A percentile compares a stretch with the other conserved stretches of the same genome.
phyloP scores from a whole-genome alignment of 2,797 vertebrate genomes.

The Alcedo atthis region DNA sequence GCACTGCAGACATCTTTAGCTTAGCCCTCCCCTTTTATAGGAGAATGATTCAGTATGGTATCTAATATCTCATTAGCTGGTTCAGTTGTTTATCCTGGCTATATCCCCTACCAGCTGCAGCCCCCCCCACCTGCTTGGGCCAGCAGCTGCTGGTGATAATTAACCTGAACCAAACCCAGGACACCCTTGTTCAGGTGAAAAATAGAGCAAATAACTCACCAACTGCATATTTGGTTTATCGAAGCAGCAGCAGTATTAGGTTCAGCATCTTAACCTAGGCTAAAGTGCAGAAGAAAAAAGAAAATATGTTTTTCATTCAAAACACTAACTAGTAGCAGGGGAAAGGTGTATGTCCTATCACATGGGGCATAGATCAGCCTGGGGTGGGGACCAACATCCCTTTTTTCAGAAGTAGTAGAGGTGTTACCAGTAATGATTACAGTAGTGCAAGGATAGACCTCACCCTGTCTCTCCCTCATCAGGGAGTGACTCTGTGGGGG shows the following conservation, averaged over 20 bases:
- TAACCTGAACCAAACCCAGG: too few relatives aligned
- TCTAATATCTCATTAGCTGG: too few relatives aligned
- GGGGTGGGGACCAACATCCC: not conserved
- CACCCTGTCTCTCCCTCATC: not conserved
- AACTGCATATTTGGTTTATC: rapidly evolving
- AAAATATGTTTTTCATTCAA: not conserved
- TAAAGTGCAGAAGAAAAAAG: not conserved
- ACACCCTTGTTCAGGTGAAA: not conserved
- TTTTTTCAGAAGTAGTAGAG: not conserved
- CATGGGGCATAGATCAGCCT: not conserved
- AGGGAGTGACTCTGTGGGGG: not conserved
- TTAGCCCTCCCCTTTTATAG: too few relatives aligned
- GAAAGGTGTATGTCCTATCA: not conserved
- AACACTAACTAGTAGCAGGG: not conserved
- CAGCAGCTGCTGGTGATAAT: too few relatives aligned
- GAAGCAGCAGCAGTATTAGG: not conserved
- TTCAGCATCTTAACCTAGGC: not conserved
- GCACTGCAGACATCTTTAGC: too few relatives aligned
- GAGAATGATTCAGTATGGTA: too few relatives aligned
- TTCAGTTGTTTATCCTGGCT: too few relatives aligned
- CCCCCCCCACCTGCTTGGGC: too few relatives aligned
- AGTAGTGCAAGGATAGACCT: not conserved
- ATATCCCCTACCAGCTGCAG: too few relatives aligned
- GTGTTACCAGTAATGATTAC: not conserved
- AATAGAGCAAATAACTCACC: not conserved